Evolutionary conservation across 2,113 vertebrate species (phyloP), one percentile per base, ranked within the genome.

Genomic region (Phalacrocorax aristotelis): DNA sequence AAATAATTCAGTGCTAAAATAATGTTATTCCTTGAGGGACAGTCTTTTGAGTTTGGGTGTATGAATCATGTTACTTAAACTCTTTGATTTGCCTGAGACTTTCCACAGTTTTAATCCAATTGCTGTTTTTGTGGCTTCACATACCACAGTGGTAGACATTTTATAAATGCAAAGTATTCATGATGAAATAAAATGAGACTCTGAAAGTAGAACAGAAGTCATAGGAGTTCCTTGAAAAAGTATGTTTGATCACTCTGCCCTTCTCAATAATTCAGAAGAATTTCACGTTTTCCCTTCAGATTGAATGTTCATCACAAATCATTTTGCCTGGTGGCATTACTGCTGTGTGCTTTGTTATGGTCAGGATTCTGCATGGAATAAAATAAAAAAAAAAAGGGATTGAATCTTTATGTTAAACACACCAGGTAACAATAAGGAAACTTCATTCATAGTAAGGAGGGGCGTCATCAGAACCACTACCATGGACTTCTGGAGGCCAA

Each of bases 171-270:
- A 72, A 69, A 93, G 13, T 49, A 65, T 82, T 92, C 25, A 26
- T 18, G n/a, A 87, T 76, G n/a, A 95, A 93, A 89, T 84, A 68
- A 92, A 95, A 87, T 8, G 25, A 87, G 29, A 38, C 27, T 87
- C 68, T 77, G 44, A 89, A 95, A 90, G 42, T 40, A 90, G 68
- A 95, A 84, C 55, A 97, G 75, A 90, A 90, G n/a, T 71, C 18
- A 94, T 44, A 83, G 72, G n/a, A 71, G 19, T 38, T 84, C n/a
- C 70, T 90, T 68, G 68, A 58, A 96, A 96, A 86, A 32, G 7
- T 61, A 34, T 48, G 21, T 81, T 94, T 88, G 38, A 92, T 93
- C 78, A 90, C 65, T 88, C 40, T 87, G 57, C 17, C 17, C 16
- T 76, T 93, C 81, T 91, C 75, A 89, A 36, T 87, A 75, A 95